Evolutionary conservation across 2,113 vertebrate species (phyloP).

Genomic region (Chunga burmeisteri): DNA sequence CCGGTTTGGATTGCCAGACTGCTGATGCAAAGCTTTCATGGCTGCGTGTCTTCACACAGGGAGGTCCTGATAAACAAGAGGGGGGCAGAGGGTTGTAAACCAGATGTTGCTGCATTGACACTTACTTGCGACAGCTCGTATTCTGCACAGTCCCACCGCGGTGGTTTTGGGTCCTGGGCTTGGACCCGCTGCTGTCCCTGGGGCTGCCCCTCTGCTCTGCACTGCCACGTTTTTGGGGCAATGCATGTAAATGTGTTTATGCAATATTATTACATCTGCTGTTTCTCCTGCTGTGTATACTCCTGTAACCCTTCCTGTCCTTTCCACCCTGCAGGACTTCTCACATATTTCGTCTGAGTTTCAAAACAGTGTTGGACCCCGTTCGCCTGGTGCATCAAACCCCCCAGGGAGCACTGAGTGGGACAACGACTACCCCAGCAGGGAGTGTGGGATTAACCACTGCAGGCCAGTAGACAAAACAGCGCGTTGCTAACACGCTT

Average conservation of each 20-base stretch:
- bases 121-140: not conserved
- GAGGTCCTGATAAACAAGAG: not conserved
- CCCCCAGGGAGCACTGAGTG: constrained; percentile 86
- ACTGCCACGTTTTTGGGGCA: not conserved
- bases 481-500: not conserved
- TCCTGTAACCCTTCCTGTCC: not conserved
- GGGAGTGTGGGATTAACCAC: constrained; percentile 94
- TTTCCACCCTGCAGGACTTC: constrained; percentile 80
- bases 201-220: not conserved
- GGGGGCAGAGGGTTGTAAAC: not conserved
- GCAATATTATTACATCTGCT: not conserved
- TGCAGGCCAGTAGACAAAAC: constrained; percentile 84
- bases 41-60: not conserved
- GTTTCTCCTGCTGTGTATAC: not conserved
- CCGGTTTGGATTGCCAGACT: not conserved
- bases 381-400: constrained; percentile 89
- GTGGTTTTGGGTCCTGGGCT: not conserved
- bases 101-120: not conserved
- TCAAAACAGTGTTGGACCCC: constrained; percentile 87
- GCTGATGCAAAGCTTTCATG: not conserved
- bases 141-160: not conserved
- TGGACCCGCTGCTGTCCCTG: not conserved
- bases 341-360: constrained; percentile 93
- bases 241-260: not conserved
- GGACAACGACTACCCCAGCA: constrained; percentile 92